These are phyloP conservation scores for Mactra quadrangularis DNA, from an alignment of 1,140 invertebrate genomes.

Conservation along the genomic window DNA sequence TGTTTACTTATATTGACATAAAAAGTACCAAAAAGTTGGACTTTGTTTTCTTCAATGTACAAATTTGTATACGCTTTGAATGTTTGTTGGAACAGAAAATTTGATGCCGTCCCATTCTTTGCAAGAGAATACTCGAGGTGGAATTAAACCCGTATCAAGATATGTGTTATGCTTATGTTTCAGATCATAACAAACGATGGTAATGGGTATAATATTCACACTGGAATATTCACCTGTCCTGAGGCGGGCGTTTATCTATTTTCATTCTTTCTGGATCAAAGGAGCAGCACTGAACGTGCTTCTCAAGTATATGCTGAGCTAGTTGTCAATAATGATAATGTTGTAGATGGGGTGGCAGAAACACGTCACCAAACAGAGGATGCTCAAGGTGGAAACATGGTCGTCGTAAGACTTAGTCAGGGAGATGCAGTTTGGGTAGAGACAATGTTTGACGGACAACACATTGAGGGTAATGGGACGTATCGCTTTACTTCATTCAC, in stretches of 20 bases:
- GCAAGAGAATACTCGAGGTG: too few species aligned
- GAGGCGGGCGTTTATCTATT: conserved; percentile 21
- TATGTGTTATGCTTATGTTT: too few species aligned
- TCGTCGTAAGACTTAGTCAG: neutral
- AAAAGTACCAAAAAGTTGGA: too few species aligned
- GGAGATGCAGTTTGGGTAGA: conserved; percentile 20
- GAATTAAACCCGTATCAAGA: too few species aligned
- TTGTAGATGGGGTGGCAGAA: neutral
- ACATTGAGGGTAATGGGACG: neutral
- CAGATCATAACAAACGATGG: too few species aligned
- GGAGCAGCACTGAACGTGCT: neutral
- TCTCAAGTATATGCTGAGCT: neutral
- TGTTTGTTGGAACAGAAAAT: too few species aligned
- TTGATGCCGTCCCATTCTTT: too few species aligned
- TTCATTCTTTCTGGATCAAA: neutral
- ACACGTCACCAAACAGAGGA: neutral
- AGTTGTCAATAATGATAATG: neutral
- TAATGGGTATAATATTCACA: neutral
- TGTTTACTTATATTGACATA: too few species aligned
- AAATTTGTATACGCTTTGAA: too few species aligned
- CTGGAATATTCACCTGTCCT: conserved; percentile 2
- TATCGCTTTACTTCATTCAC: neutral
- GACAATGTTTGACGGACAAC: neutral
- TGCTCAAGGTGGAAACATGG: conserved; percentile 6
- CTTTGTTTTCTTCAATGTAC: too few species aligned